Base-by-base conservation (phyloP, 2,888 invertebrate genomes). In the Oscheius sp. region DNA sequence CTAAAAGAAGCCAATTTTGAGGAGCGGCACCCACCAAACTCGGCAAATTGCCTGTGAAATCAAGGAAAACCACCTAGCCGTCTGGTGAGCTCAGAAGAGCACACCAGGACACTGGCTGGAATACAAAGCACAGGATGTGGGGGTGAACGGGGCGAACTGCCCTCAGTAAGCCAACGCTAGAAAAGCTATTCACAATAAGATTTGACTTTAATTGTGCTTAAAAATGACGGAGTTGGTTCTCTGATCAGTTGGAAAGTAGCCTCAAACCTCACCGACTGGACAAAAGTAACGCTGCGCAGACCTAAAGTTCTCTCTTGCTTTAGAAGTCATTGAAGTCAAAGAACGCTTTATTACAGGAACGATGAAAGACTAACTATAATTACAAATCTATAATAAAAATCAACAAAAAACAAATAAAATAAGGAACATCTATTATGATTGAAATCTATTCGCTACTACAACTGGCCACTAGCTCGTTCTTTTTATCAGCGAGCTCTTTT, bases 41-140 rank as follows among this genome's bases (percentile, higher is more conserved):
- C 20, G n/a, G 55, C 33, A n/a, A 33, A 20, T 6, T 15, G 20
- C n/a, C n/a, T n/a, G n/a, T n/a, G n/a, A n/a, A n/a, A n/a, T n/a
- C 37, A 34, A 33, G 5, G 10, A 31, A 31, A 15, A 27, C n/a
- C 12, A 3, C 34, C 20, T 20, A 12, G 17, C 33, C 55, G 34
- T 15, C 48, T 15, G 23, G 5, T 15, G 20, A 12, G 15, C 23
- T 48, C 34, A 2, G 34, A n/a, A 15, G 55, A 10, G 6, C 55
- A 12, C 6, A n/a, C 33, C 31, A 55, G 55, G 34, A 17, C 20
- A 29, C 29, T 25, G n/a, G n/a, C 4, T 29, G 8, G 23, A 17
- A 45, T 20, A 61, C 61, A 61, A 61, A 15, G 61, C n/a, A n/a
- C 61, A 61, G 61, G 61, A 61, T 61, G 61, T 61, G 61, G 45